Percentiles rank a stretch among this genome's conserved stretches.
These are phyloP conservation scores for Bathynomus jamesi DNA, from an alignment of 1,140 invertebrate genomes.

Conservation along the genomic window DNA sequence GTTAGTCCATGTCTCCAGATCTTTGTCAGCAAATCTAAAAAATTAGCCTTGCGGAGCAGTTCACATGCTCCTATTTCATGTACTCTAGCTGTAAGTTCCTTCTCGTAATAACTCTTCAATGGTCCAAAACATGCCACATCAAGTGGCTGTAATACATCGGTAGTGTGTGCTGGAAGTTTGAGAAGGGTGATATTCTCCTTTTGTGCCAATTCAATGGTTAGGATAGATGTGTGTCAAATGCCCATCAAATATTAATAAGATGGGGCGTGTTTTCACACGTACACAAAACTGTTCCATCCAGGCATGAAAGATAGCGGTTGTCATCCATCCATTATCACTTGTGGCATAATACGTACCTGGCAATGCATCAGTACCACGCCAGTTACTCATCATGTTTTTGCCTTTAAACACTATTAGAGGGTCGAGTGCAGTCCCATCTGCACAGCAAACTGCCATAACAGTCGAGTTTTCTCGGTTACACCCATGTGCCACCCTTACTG, in stretches of 20 bases:
- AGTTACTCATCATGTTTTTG: background rate
- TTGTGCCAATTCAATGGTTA: no score
- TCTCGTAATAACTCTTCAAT: constrained; percentile 12
- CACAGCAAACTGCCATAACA: constrained; percentile 18
- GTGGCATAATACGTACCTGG: constrained; percentile 3
- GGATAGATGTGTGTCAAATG: no score
- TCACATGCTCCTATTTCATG: constrained; percentile 3
- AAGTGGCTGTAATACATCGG: constrained; percentile 14
- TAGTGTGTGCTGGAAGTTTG: no score
- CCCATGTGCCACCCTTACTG: constrained; percentile 8
- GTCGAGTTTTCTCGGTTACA: constrained; percentile 14
- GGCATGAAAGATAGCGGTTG: constrained; percentile 1
- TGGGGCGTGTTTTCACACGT: constrained; percentile 4
- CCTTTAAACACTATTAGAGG: constrained; percentile 23
- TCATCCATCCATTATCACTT: constrained; percentile 12
- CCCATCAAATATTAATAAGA: no score
- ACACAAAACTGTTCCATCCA: constrained; percentile 2
- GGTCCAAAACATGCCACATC: constrained; percentile 18
- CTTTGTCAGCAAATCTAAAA: background rate
- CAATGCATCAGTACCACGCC: constrained; percentile 11
- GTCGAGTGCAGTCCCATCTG: constrained; percentile 17
- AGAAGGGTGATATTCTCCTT: no score
- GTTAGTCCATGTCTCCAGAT: background rate
- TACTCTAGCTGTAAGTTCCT: background rate
- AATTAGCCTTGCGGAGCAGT: background rate